These are phyloP conservation scores for Zosterops lateralis DNA, from an alignment of 2,113 vertebrate genomes.

Conservation along the genomic window DNA sequence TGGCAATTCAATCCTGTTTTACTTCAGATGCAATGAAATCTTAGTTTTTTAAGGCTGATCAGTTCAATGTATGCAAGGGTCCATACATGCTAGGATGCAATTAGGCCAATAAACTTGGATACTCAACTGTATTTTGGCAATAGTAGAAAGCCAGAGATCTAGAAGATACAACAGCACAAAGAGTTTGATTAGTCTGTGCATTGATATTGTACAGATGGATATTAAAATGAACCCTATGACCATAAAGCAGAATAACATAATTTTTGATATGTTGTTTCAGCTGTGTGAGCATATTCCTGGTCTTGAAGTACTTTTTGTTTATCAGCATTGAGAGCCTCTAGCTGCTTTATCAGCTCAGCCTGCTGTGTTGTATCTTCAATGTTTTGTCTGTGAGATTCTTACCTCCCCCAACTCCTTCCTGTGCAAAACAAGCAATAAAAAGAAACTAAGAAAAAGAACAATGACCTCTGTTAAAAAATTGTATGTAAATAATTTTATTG, in stretches of 20 bases:
- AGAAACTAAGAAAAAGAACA: conserved; percentile 23
- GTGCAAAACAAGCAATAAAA: conserved; percentile 54
- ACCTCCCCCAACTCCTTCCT: conserved; percentile 84
- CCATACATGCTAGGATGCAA: neutral
- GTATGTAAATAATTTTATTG: conserved; percentile 19
- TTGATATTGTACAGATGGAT: neutral
- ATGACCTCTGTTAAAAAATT: neutral
- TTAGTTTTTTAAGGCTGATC: neutral
- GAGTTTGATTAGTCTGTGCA: neutral
- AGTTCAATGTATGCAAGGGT: neutral
- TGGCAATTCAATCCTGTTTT: neutral
- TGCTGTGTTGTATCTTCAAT: conserved; percentile 81
- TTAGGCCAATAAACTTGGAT: neutral
- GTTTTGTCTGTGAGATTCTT: conserved; percentile 82
- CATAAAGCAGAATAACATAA: conserved; percentile 65
- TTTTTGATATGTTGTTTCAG: conserved; percentile 84
- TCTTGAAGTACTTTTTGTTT: conserved; percentile 84
- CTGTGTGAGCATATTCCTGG: conserved; percentile 83
- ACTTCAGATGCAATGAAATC: neutral
- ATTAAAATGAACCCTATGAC: neutral
- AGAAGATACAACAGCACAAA: neutral
- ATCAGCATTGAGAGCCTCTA: conserved; percentile 85
- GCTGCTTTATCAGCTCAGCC: conserved; percentile 86
- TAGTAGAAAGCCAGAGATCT: neutral
- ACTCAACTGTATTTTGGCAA: neutral